Percentiles rank a stretch among this genome's conserved stretches.
phyloP scores from a whole-genome alignment of 2,113 vertebrate species.

The Xiphias gladius region DNA sequence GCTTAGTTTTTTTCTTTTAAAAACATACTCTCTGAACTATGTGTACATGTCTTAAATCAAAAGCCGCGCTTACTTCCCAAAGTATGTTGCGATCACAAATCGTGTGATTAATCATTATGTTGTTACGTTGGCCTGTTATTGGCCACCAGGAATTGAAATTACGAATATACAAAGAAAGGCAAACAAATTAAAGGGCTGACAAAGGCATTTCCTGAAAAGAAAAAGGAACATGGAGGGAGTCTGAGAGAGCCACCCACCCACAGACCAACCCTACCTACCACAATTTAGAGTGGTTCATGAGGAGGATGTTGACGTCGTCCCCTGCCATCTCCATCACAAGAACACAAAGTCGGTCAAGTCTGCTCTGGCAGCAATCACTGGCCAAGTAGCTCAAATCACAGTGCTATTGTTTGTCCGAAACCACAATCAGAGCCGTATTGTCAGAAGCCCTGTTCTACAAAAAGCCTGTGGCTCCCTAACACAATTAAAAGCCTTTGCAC shows the following conservation, averaged over 20 bases:
- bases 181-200: slow-evolving; percentile 8
- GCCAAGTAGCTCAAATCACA: slow-evolving; percentile 68
- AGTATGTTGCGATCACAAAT: neutral
- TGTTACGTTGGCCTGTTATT: neutral
- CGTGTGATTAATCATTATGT: neutral
- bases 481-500: slow-evolving; percentile 62
- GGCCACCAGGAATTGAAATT: neutral
- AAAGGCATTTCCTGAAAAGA: neutral
- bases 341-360: slow-evolving; percentile 55
- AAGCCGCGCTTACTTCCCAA: neutral
- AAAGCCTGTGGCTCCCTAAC: slow-evolving; percentile 25
- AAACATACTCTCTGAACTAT: neutral
- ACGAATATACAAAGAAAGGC: neutral
- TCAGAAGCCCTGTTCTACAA: slow-evolving; percentile 47
- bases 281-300: slow-evolving; percentile 24
- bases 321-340: slow-evolving; percentile 39
- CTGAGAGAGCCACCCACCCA: slow-evolving; percentile 13
- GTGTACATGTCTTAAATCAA: neutral
- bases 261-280: slow-evolving; percentile 31
- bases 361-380: slow-evolving; percentile 61
- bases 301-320: slow-evolving; percentile 42
- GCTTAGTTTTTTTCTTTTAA: neutral
- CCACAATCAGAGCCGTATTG: slow-evolving; percentile 76
- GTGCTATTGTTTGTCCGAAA: slow-evolving; percentile 71
- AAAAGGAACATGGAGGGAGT: neutral